phyloP scores from a whole-genome alignment of 2,888 invertebrate genomes.

The Azorinus chamasolen region DNA sequence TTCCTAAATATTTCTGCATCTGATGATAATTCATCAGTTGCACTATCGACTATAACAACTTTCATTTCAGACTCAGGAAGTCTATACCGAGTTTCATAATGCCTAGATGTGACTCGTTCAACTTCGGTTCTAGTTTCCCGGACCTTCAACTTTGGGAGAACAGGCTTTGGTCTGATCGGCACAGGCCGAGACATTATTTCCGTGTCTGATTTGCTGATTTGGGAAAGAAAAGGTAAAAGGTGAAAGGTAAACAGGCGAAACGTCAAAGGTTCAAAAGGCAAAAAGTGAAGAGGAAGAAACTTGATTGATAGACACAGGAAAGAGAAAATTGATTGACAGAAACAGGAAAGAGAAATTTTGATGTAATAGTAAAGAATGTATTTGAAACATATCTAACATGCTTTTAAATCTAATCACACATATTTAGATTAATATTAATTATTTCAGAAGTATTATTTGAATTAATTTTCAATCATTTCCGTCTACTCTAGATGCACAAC shows the following conservation, averaged over 20 bases:
- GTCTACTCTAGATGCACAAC: too few relatives aligned
- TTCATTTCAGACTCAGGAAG: constrained; percentile 31
- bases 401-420: neutral
- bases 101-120: neutral
- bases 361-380: too few relatives aligned
- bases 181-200: constrained; percentile 51
- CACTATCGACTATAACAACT: constrained; percentile 12
- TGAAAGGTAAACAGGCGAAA: constrained; percentile 6
- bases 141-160: constrained; percentile 53
- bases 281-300: too few relatives aligned
- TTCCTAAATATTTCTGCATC: constrained; percentile 43
- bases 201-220: constrained; percentile 56
- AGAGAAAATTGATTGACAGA: too few relatives aligned
- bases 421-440: too few relatives aligned
- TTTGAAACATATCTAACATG: too few relatives aligned
- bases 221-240: constrained; percentile 18
- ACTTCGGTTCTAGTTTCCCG: constrained; percentile 18
- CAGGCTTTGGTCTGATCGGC: constrained; percentile 59
- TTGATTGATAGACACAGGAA: too few relatives aligned
- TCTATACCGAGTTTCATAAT: neutral
- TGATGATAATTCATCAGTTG: constrained; percentile 21
- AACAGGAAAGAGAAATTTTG: too few relatives aligned
- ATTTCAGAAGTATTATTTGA: too few relatives aligned
- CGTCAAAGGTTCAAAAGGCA: neutral
- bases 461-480: too few relatives aligned